Percentiles rank a stretch among this genome's conserved stretches.
These are phyloP conservation scores for Drosophila neonasuta DNA, from an alignment of 2,888 invertebrate genomes.

Conservation along the genomic window DNA sequence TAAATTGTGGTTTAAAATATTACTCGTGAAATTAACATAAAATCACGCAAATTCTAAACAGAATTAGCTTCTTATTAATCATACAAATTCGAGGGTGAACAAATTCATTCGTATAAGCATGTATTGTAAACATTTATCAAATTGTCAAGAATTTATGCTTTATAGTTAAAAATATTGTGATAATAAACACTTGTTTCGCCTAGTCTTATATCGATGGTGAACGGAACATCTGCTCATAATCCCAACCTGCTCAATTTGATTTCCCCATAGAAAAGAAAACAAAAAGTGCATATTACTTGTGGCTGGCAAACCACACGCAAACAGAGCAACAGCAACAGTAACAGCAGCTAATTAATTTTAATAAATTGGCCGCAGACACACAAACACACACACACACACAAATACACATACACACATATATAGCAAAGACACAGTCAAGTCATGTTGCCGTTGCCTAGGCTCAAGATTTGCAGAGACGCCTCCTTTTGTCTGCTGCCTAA, in stretches of 20 bases:
- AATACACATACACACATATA: neutral
- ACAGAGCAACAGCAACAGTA: constrained; percentile 42
- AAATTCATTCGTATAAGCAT: no score
- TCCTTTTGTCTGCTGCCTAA: constrained; percentile 56
- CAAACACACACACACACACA: constrained; percentile 18
- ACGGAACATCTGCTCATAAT: constrained; percentile 24
- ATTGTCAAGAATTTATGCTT: no score
- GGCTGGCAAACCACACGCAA: constrained; percentile 65
- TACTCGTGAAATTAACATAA: no score
- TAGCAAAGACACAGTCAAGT: constrained; percentile 7
- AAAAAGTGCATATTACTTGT: constrained; percentile 53
- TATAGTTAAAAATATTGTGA: no score
- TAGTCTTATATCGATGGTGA: neutral
- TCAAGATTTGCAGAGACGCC: constrained; percentile 34
- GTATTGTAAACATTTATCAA: no score
- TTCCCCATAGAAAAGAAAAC: constrained; percentile 13
- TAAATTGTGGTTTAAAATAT: no score
- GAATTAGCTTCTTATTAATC: no score
- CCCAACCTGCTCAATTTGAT: constrained; percentile 7
- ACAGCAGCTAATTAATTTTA: constrained; percentile 75
- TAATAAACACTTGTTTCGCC: neutral
- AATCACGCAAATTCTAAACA: no score
- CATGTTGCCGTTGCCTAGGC: constrained; percentile 39
- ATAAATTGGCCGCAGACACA: constrained; percentile 73
- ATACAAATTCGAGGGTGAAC: no score